Evolutionary conservation across 1,140 invertebrate genomes (phyloP).

Genomic region (Acromyrmex charruanus): DNA sequence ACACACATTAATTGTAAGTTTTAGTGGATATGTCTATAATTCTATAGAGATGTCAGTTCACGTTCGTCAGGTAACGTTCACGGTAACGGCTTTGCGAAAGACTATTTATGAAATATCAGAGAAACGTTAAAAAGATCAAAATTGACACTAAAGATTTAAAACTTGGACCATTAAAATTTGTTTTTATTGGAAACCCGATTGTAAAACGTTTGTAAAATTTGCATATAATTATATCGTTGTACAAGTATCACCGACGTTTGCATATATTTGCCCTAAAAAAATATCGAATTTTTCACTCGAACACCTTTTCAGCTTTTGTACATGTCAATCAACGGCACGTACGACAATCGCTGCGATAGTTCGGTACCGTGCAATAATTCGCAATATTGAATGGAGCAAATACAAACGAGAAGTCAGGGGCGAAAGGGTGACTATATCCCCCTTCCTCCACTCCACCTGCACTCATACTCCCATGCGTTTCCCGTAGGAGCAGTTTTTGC

Average conservation of each 20-base stretch:
- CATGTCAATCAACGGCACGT: constrained; percentile 46
- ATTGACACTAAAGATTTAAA: not conserved
- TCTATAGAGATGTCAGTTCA: not conserved
- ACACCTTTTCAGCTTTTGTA: constrained; percentile 28
- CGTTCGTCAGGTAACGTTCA: too few relatives aligned
- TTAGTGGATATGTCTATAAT: not conserved
- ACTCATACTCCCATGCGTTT: constrained; percentile 46
- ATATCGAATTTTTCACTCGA: constrained; percentile 38
- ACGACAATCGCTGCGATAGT: constrained; percentile 44
- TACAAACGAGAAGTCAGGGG: constrained; percentile 50
- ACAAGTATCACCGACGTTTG: not conserved
- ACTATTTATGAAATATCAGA: not conserved
- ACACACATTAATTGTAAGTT: constrained; percentile 47
- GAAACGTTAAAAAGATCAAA: not conserved
- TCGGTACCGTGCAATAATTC: constrained; percentile 48
- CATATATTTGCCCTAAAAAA: constrained; percentile 15
- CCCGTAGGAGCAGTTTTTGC: constrained; percentile 53
- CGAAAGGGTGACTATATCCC: not conserved
- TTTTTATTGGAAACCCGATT: not conserved
- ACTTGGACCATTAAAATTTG: not conserved
- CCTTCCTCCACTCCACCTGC: not conserved
- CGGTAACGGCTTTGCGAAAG: not conserved
- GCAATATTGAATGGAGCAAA: constrained; percentile 51
- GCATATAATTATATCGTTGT: not conserved
- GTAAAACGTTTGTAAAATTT: constrained; percentile 4